Evolutionary conservation across 2,888 invertebrate genomes (phyloP).

Genomic region (Eudasyphora cyanicolor): DNA sequence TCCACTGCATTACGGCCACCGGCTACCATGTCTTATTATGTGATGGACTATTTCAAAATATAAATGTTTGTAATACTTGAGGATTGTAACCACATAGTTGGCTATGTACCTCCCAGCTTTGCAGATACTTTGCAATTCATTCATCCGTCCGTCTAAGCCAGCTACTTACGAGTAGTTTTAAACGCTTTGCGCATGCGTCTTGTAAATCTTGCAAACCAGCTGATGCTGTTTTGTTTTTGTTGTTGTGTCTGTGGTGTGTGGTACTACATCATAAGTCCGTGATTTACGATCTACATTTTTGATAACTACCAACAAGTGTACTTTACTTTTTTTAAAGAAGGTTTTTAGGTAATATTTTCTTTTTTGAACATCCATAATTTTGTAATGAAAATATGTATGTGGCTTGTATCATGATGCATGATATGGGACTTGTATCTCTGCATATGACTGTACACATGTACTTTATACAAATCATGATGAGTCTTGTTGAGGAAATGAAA

Average conservation of each 20-base stretch:
- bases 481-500: too few species aligned
- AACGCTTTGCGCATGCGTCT: not conserved
- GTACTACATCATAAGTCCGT: not conserved
- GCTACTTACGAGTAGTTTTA: not conserved
- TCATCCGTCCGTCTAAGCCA: not conserved
- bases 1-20: too few species aligned
- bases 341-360: not conserved
- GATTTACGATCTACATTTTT: not conserved
- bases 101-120: not conserved
- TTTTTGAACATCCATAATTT: not conserved
- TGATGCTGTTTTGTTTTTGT: not conserved
- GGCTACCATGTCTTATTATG: not conserved
- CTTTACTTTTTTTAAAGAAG: not conserved
- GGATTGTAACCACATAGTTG: too few species aligned
- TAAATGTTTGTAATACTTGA: not conserved
- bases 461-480: too few species aligned
- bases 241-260: not conserved
- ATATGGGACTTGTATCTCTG: too few species aligned
- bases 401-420: too few species aligned
- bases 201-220: not conserved
- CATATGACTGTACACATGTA: too few species aligned
- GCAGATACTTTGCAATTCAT: not conserved
- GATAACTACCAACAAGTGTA: not conserved
- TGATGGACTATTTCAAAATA: conserved; percentile 32
- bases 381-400: not conserved